phyloP scores from a whole-genome alignment of 2,888 invertebrate species.

The Anoplius nigerrimus region DNA sequence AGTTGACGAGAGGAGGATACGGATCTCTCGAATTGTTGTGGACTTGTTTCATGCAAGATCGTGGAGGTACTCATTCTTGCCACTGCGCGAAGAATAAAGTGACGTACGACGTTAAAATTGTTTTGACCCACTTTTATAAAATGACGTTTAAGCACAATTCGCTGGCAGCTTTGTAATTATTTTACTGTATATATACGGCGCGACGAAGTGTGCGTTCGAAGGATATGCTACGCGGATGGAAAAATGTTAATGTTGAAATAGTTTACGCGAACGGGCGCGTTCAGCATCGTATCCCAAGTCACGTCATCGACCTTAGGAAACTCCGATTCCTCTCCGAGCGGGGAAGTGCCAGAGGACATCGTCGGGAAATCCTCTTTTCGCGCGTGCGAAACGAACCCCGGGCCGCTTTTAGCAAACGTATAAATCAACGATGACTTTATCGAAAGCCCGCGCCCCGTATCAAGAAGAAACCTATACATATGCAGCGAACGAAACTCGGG shows the following conservation, averaged over 20 bases:
- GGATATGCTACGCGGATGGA: too few relatives aligned
- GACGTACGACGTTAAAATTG: too few relatives aligned
- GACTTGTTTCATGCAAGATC: too few relatives aligned
- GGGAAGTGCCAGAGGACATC: background rate
- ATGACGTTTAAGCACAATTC: too few relatives aligned
- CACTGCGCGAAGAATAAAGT: too few relatives aligned
- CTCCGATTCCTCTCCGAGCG: background rate
- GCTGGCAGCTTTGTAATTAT: too few relatives aligned
- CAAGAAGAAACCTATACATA: conserved; percentile 1
- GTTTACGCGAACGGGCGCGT: too few relatives aligned
- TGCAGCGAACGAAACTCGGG: background rate
- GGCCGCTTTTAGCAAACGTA: conserved; percentile 41
- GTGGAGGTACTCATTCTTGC: too few relatives aligned
- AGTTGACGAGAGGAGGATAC: background rate
- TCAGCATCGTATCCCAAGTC: conserved; percentile 2
- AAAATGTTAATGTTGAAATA: too few relatives aligned
- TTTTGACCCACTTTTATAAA: too few relatives aligned
- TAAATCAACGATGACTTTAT: conserved; percentile 40
- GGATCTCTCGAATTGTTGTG: background rate
- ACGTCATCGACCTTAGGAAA: conserved; percentile 22
- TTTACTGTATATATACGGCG: too few relatives aligned
- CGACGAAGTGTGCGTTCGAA: too few relatives aligned
- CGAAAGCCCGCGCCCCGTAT: conserved; percentile 11
- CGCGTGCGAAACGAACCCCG: conserved; percentile 15
- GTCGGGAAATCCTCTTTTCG: conserved; percentile 12